Evolutionary conservation across 2,113 vertebrate species (phyloP).

Genomic region (Myxocyprinus asiaticus): DNA sequence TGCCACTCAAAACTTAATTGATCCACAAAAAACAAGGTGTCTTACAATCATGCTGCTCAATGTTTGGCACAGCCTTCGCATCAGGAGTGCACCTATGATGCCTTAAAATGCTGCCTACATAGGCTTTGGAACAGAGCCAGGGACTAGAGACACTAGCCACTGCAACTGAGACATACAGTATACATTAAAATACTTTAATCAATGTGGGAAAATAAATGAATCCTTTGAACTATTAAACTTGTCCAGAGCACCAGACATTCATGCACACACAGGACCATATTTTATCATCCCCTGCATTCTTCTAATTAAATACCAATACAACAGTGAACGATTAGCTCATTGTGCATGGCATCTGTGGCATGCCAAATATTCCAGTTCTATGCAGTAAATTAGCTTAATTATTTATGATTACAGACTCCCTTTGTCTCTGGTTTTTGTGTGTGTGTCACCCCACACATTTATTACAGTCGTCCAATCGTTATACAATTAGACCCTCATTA

Average conservation of each 20-base stretch:
- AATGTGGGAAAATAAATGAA: slow-evolving; percentile 48
- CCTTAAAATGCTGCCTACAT: too few relatives aligned
- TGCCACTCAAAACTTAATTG: too few relatives aligned
- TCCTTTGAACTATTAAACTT: slow-evolving; percentile 34
- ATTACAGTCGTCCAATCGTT: slow-evolving; percentile 48
- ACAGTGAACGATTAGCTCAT: slow-evolving; percentile 44
- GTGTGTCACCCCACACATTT: slow-evolving; percentile 28
- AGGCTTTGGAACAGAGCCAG: background rate
- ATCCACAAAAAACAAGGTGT: too few relatives aligned
- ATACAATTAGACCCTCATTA: slow-evolving; percentile 48
- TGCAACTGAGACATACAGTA: slow-evolving; percentile 14
- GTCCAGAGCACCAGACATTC: slow-evolving; percentile 40
- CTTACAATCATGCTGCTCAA: too few relatives aligned
- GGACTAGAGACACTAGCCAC: background rate
- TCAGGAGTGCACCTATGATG: too few relatives aligned
- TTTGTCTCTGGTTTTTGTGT: slow-evolving; percentile 27
- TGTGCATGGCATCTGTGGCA: slow-evolving; percentile 35
- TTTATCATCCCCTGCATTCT: slow-evolving; percentile 42
- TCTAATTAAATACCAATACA: slow-evolving; percentile 31
- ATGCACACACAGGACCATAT: slow-evolving; percentile 30
- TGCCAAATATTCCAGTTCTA: slow-evolving; percentile 34
- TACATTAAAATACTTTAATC: slow-evolving; percentile 36
- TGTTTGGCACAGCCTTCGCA: too few relatives aligned
- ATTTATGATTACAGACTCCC: slow-evolving; percentile 47
- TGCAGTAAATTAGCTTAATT: slow-evolving; percentile 46